phyloP scores from a whole-genome alignment of 2,797 vertebrate species.

The Vipera ursinii region DNA sequence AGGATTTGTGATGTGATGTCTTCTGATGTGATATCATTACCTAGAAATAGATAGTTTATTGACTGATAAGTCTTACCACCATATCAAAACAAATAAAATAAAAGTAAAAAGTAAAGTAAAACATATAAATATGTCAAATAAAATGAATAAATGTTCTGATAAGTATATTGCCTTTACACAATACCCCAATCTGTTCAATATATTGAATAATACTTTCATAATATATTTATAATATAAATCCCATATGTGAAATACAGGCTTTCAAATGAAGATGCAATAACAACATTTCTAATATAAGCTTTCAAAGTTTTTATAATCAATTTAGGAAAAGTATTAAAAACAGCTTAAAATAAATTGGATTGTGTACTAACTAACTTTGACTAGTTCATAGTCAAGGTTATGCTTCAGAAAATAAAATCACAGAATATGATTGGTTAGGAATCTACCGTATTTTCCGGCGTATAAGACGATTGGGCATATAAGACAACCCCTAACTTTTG shows the following conservation, averaged over 20 bases:
- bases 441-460: neutral
- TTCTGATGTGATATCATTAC: neutral
- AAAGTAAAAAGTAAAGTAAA: neutral
- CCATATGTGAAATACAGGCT: neutral
- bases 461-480: no score
- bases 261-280: neutral
- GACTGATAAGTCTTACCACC: neutral
- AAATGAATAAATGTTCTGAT: neutral
- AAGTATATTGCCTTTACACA: neutral
- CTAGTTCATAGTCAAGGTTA: neutral
- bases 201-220: neutral
- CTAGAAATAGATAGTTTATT: neutral
- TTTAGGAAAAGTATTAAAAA: neutral
- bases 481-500: no score
- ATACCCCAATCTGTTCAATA: neutral
- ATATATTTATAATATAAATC: neutral
- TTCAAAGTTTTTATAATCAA: neutral
- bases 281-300: neutral
- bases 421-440: neutral
- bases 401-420: neutral
- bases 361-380: neutral
- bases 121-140: neutral
- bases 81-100: neutral
- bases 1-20: neutral
- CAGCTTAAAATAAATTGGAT: neutral